Evolutionary conservation across 1,140 invertebrate species (phyloP), one percentile per base, ranked within the genome.

Genomic region (Neodiprion lecontei): DNA sequence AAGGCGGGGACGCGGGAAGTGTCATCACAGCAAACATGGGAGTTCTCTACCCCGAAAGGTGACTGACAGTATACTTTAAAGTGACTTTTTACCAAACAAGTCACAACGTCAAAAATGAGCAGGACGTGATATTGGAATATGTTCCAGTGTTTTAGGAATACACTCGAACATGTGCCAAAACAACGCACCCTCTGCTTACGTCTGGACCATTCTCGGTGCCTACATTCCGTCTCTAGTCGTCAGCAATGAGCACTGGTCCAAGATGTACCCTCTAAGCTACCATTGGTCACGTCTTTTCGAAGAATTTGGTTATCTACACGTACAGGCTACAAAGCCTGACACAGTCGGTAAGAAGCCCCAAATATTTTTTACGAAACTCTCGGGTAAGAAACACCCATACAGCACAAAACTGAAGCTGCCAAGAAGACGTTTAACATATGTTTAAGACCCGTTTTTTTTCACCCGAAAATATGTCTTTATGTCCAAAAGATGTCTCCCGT

Each of bases 261-360:
- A 87, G 81, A 88, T 94, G 79, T 94, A 92, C 83, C 93, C 94
- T 0, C 50, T 94, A 8, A 83, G 81, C 0, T 76, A 91, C 14
- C 75, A 90, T 1, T 89, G 91, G 9, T 67, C 69, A 5, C 74
- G 73, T 69, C 2, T 95, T 0, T 10, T 96, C 0, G 88, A 92
- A 79, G 96, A 97, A 86, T 84, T 84, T 67, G 97, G 96, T 11
- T 98, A 98, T 80, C 80, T 95, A 23, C 95, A 96, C 82, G 85
- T 98, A 49, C 96, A 98, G 87, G 90, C 95, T 2, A 96, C 95
- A 0, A 97, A 97, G 85, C 97, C 97, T 9, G 96, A 98, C 83
- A 98, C 97, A 12, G 88, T 98, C 74, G 96, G 95, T 94, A 88
- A 84, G 86, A 82, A 75, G 12, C 48, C 47, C 72, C 8, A 67